Conservation (phyloP, 2,888 invertebrate species). For the Conomelus anceps region DNA sequence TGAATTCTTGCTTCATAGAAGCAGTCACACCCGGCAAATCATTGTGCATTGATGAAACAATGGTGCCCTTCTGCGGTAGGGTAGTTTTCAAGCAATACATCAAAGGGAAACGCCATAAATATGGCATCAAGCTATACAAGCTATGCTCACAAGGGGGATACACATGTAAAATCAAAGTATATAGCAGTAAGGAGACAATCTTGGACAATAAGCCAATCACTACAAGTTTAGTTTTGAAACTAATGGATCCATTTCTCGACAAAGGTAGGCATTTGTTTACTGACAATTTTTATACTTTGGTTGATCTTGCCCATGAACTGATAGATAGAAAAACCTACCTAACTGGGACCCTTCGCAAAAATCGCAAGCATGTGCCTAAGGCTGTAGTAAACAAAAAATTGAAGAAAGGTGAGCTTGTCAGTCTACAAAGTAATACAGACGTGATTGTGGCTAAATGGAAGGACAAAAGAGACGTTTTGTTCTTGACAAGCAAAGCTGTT, state of each 20-base stretch:
- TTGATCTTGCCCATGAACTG: not conserved
- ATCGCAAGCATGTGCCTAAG: not conserved
- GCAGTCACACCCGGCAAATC: not conserved
- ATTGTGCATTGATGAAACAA: not conserved
- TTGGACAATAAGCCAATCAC: not conserved
- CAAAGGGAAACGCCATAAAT: too few relatives aligned
- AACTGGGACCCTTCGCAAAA: not conserved
- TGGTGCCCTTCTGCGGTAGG: not conserved
- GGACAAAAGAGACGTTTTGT: not conserved
- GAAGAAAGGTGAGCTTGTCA: not conserved
- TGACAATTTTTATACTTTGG: not conserved
- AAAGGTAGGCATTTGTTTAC: not conserved
- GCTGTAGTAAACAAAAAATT: not conserved
- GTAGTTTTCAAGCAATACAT: not conserved
- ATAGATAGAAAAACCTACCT: not conserved
- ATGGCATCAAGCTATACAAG: not conserved
- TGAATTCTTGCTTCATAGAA: not conserved
- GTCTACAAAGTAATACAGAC: not conserved
- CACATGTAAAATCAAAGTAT: not conserved
- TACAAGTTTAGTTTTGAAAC: not conserved
- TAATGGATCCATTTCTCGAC: not conserved
- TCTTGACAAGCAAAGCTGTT: not conserved
- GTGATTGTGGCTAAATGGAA: not conserved
- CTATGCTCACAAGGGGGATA: not conserved
- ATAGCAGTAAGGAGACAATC: not conserved